Evolutionary conservation across 1,140 invertebrate genomes (phyloP).

Genomic region (Euura saliciscinereae): DNA sequence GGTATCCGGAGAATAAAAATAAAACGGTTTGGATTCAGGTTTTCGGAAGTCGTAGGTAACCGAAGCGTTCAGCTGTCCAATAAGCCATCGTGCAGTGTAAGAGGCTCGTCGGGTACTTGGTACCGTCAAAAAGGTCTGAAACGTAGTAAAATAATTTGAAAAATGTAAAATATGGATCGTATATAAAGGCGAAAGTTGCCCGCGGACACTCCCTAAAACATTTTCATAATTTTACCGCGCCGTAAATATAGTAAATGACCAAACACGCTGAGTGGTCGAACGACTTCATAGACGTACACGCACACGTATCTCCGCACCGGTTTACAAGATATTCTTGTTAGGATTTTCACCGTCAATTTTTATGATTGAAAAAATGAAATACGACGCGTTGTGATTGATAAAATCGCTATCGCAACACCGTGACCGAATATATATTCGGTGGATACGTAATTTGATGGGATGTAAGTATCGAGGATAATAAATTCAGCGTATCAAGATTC

Average conservation of each 20-base stretch:
- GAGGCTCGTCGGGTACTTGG: neutral
- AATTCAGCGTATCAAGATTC: neutral
- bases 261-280: conserved; percentile 18
- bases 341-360: no score
- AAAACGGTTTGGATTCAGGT: no score
- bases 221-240: conserved; percentile 31
- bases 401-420: neutral
- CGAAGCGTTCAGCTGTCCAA: neutral
- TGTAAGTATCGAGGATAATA: neutral
- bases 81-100: neutral
- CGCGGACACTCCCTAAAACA: conserved; percentile 25
- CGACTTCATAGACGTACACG: conserved; percentile 20
- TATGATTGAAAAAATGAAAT: no score
- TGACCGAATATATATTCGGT: neutral
- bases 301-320: neutral
- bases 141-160: conserved; percentile 14
- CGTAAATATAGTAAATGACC: conserved; percentile 23
- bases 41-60: neutral
- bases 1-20: no score
- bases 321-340: no score
- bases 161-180: conserved; percentile 12
- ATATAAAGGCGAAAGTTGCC: conserved; percentile 33
- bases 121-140: neutral
- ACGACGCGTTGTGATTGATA: neutral
- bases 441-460: neutral